A percentile compares a stretch with the other conserved stretches of the same genome.
Evolutionary conservation across 2,113 vertebrate genomes (phyloP).

Genomic region (Hipposideros armiger): DNA sequence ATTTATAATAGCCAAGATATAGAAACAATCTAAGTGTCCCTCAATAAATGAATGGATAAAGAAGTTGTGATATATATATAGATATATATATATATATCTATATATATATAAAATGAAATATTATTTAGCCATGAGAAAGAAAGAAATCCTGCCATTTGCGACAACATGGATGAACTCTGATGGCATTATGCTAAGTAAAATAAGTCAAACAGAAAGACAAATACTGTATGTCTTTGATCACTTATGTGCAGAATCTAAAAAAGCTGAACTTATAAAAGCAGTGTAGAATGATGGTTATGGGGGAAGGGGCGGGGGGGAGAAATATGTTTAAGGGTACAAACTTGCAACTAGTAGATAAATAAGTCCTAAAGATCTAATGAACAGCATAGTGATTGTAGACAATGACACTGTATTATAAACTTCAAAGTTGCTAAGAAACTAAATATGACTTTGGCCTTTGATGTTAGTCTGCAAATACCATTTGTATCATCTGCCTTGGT

Average conservation of each 20-base stretch:
- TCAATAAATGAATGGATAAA: background rate
- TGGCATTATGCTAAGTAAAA: background rate
- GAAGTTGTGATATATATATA: background rate
- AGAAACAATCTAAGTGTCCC: background rate
- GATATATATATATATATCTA: too few species aligned
- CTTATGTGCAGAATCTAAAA: background rate
- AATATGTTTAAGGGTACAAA: background rate
- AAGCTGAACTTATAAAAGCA: background rate
- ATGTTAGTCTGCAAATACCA: background rate
- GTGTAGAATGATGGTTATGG: background rate
- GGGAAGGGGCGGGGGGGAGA: rapidly evolving
- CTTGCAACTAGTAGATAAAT: background rate
- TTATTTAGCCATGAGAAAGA: background rate
- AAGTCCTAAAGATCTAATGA: background rate
- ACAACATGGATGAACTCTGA: background rate
- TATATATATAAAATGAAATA: background rate
- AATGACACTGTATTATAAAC: background rate
- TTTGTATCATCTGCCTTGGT: background rate
- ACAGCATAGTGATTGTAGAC: background rate
- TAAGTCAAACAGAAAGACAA: background rate
- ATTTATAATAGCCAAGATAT: background rate
- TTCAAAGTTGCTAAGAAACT: background rate
- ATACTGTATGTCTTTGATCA: background rate
- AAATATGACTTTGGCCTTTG: background rate
- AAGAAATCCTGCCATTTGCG: background rate